phyloP scores from a whole-genome alignment of 2,113 vertebrate species.

The Scophthalmus maximus region DNA sequence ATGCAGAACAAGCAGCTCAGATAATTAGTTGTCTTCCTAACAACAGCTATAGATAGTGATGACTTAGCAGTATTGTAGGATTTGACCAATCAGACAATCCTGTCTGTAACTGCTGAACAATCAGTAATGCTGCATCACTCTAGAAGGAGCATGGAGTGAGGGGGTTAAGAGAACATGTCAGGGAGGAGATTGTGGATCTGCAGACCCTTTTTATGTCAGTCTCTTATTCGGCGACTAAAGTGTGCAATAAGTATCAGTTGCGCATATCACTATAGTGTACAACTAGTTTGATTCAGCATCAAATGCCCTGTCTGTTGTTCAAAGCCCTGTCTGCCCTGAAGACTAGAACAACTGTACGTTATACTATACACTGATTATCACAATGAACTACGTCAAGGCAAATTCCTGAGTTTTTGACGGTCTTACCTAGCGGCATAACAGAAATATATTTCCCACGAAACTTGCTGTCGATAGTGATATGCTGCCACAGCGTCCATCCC shows the following conservation, averaged over 20 bases:
- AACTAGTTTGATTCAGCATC: too few species aligned
- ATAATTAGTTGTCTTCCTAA: neutral
- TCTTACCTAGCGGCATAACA: conserved; percentile 92
- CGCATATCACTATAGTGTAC: too few species aligned
- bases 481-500: conserved; percentile 96
- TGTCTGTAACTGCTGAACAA: neutral
- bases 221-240: too few species aligned
- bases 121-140: neutral
- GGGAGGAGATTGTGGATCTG: neutral
- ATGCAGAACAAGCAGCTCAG: too few species aligned
- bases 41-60: neutral
- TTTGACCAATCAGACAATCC: neutral
- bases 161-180: too few species aligned
- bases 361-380: neutral
- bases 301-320: too few species aligned
- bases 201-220: neutral
- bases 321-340: too few species aligned
- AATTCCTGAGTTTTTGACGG: neutral
- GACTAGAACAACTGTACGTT: neutral
- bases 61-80: neutral
- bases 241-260: too few species aligned
- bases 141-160: neutral
- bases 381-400: neutral
- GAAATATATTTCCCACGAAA: conserved; percentile 98
- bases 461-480: conserved; percentile 97